phyloP scores from a whole-genome alignment of 2,113 vertebrate genomes.

The Cervus canadensis region DNA sequence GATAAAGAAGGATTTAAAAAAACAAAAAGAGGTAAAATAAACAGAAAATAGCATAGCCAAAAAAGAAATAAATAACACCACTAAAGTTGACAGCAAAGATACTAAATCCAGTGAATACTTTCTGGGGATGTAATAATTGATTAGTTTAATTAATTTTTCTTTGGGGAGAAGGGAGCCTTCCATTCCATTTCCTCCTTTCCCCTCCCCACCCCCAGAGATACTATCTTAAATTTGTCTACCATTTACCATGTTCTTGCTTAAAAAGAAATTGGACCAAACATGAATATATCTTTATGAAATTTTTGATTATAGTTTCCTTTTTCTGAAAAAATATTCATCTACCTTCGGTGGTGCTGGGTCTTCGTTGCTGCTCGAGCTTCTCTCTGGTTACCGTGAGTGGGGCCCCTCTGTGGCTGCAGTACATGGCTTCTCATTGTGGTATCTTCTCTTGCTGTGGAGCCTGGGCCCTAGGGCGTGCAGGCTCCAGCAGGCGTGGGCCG shows the following conservation, averaged over 20 bases:
- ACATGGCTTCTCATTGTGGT: background rate
- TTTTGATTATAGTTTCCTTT: background rate
- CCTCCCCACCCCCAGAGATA: background rate
- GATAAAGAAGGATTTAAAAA: background rate
- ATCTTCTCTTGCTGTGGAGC: background rate
- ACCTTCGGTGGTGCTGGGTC: background rate
- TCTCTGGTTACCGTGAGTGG: background rate
- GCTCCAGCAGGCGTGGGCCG: background rate
- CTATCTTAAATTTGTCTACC: background rate
- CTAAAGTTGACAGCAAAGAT: background rate
- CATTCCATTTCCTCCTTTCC: background rate
- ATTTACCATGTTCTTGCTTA: background rate
- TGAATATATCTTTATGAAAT: background rate
- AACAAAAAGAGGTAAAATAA: background rate
- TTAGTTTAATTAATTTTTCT: background rate
- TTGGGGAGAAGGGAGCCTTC: background rate
- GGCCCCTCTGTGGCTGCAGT: background rate
- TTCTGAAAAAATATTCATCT: background rate
- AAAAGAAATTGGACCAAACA: background rate
- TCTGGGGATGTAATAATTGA: background rate
- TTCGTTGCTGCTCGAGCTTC: fast-evolving
- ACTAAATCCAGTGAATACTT: background rate
- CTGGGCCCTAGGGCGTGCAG: background rate
- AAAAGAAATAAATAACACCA: background rate
- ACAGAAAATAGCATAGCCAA: background rate